A percentile compares a stretch with the other conserved stretches of the same genome.
Conservation (phyloP, 2,113 vertebrate species). For the Xiphorhynchus elegans region DNA sequence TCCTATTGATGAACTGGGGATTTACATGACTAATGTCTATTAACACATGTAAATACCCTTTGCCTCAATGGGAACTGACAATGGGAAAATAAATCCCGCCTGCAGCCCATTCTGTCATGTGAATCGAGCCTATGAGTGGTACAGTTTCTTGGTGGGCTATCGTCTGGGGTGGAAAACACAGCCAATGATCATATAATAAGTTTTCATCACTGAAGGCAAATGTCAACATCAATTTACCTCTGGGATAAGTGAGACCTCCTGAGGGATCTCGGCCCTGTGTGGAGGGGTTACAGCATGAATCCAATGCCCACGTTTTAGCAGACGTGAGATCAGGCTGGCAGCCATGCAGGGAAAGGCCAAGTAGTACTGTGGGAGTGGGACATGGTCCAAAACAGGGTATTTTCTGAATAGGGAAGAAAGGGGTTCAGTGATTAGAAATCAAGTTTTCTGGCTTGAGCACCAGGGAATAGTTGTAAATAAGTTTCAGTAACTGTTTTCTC, state of each 20-base stretch:
- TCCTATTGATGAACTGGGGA: neutral
- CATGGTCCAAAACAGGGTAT: neutral
- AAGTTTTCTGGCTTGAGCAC: neutral
- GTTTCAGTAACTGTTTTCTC: neutral
- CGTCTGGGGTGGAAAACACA: neutral
- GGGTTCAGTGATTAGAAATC: neutral
- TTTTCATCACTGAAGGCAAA: constrained; percentile 46
- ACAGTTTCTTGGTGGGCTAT: neutral
- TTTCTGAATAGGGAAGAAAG: neutral
- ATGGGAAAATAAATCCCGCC: constrained; percentile 32
- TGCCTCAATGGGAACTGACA: constrained; percentile 13
- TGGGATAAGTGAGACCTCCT: constrained; percentile 28
- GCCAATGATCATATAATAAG: neutral
- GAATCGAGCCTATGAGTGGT: neutral
- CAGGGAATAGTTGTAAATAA: neutral
- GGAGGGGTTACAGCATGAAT: neutral
- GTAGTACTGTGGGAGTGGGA: neutral
- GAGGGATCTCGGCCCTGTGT: neutral
- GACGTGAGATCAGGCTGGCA: neutral
- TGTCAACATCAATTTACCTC: constrained; percentile 47
- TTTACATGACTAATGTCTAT: constrained; percentile 55
- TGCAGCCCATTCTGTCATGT: constrained; percentile 5
- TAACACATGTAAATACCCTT: constrained; percentile 37
- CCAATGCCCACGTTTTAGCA: neutral
- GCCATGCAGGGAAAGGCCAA: neutral